Conservation (phyloP, 2,797 vertebrate species). For the Parauchenoglanis ngamensis region DNA sequence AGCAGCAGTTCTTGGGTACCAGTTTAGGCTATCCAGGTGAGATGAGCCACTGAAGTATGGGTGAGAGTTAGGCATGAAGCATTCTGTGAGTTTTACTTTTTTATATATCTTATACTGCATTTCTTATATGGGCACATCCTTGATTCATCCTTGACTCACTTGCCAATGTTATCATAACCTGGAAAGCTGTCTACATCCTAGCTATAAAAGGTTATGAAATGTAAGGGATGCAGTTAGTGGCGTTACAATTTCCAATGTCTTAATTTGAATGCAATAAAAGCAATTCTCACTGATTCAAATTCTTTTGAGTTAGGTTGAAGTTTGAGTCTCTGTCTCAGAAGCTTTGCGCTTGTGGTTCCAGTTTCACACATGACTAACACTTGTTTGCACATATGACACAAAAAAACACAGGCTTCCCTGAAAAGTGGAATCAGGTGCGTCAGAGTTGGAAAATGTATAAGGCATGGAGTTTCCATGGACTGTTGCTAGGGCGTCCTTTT, state of each 20-base stretch:
- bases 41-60: background rate
- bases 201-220: background rate
- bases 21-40: background rate
- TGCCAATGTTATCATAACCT: background rate
- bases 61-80: background rate
- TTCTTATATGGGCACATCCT: background rate
- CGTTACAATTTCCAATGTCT: background rate
- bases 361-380: background rate
- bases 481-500: background rate
- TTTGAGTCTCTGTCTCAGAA: background rate
- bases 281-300: background rate
- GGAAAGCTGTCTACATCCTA: background rate
- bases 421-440: slow-evolving; percentile 9
- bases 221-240: background rate
- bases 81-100: background rate
- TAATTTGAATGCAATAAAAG: background rate
- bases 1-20: background rate
- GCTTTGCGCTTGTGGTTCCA: background rate
- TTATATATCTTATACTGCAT: background rate
- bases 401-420: background rate
- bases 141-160: background rate
- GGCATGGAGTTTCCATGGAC: background rate
- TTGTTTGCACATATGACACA: slow-evolving; percentile 15
- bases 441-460: background rate
- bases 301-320: background rate